phyloP scores from a whole-genome alignment of 2,113 vertebrate genomes.

The Sphyrna mokarran region DNA sequence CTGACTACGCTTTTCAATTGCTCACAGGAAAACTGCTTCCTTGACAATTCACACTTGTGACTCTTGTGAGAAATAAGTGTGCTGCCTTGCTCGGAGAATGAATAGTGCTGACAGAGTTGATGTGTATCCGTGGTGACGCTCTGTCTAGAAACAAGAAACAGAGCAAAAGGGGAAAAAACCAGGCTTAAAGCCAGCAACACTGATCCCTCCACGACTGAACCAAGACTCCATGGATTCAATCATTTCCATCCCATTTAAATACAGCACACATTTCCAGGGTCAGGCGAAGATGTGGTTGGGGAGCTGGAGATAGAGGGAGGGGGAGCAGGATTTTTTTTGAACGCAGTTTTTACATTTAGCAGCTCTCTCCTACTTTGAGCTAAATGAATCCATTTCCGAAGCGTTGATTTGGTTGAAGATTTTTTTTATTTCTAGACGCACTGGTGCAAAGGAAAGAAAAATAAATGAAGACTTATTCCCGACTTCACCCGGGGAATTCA shows the following conservation, averaged over 20 bases:
- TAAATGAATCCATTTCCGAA: constrained; percentile 1
- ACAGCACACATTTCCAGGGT: not conserved
- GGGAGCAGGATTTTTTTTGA: constrained; percentile 9
- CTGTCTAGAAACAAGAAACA: constrained; percentile 17
- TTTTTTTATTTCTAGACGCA: not conserved
- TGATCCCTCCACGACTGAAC: not conserved
- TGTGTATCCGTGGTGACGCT: not conserved
- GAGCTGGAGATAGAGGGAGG: not conserved
- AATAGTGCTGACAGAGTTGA: not conserved
- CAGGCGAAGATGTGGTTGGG: not conserved
- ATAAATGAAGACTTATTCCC: constrained; percentile 83
- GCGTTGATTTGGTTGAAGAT: constrained; percentile 17
- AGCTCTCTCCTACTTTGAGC: not conserved
- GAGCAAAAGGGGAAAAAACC: not conserved
- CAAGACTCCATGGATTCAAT: not conserved
- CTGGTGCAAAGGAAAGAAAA: constrained; percentile 48
- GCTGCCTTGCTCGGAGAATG: not conserved
- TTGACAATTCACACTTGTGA: constrained; percentile 4
- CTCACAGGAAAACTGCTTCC: not conserved
- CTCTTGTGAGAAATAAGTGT: constrained; percentile 10
- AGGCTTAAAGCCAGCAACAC: not conserved
- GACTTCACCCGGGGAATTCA: constrained; percentile 73
- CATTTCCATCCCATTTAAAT: constrained; percentile 25
- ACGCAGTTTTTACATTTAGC: not conserved
- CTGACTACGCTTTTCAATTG: not conserved